Evolutionary conservation across 2,113 vertebrate genomes (phyloP), one percentile per base, ranked within the genome.

Genomic region (Nycticorax nycticorax): DNA sequence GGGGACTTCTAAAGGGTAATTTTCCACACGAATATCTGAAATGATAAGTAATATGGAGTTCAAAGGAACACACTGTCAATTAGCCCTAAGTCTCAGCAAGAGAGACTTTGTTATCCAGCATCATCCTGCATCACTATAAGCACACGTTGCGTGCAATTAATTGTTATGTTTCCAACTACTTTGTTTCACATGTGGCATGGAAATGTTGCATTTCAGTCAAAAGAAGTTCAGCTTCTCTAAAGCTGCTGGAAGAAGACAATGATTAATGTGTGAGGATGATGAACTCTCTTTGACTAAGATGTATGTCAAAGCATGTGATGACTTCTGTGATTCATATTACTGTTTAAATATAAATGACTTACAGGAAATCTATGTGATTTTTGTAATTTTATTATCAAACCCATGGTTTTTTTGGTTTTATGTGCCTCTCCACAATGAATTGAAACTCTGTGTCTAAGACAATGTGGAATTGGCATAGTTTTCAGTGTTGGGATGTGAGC

Each of bases 281-380:
- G 79, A 74, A 71, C 22, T 13, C 35, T 69, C 20, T 27, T 37
- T 66, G 57, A 71, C 43, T 92, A 35, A 63, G 77, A 92, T 68
- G 62, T 88, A 67, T 73, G 59, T 74, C 45, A 78, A 79, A 92
- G 77, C 74, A 28, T 16, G 27, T 64, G 64, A 89, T 92, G 88
- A 84, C 32, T 83, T 88, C 28, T 39, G 0, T 78, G 48, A 57
- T 66, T 91, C 68, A 30, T 75, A 89, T 86, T 93, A 33, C 41
- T 80, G 22, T 80, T 93, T 57, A 79, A 89, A 95, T 96, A 48
- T 43, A 95, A 93, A 92, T 90, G 27, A 41, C 20, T 41, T 77
- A 35, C 7, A 77, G 72, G 28, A 86, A 92, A 64, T 62, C 10
- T 14, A 2, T 64, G 56, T 74, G n/a, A 39, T 53, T 92, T 94